Percentiles rank a stretch among this genome's conserved stretches.
phyloP scores from a whole-genome alignment of 2,797 vertebrate genomes.

The Enteromius paludinosus region DNA sequence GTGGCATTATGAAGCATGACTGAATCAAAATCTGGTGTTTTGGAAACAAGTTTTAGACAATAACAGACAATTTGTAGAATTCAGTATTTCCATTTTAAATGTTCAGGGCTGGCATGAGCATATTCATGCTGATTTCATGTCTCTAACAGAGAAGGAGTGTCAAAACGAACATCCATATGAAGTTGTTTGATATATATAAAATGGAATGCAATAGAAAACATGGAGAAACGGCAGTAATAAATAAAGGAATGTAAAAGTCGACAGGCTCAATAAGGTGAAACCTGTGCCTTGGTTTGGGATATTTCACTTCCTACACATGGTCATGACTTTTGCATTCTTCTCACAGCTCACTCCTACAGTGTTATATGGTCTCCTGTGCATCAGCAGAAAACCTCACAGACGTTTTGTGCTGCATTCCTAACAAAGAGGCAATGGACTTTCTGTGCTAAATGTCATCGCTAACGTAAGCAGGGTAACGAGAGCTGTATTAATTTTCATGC shows the following conservation, averaged over 20 bases:
- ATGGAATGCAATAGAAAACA: not conserved
- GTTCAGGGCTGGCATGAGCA: not conserved
- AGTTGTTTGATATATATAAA: not conserved
- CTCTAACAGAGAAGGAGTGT: not conserved
- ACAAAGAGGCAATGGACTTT: constrained; percentile 52
- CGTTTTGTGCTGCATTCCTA: constrained; percentile 48
- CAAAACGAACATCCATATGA: not conserved
- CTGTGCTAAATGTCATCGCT: constrained; percentile 55
- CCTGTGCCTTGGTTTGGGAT: constrained; percentile 38
- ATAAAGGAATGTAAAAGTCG: not conserved
- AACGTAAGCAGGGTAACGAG: constrained; percentile 55
- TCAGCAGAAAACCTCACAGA: constrained; percentile 53
- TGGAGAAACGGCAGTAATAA: not conserved
- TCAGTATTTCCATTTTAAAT: not conserved
- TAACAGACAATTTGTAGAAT: not conserved
- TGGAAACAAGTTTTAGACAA: constrained; percentile 19
- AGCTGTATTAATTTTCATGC: constrained; percentile 26
- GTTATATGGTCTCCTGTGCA: constrained; percentile 37
- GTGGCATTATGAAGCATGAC: constrained; percentile 51
- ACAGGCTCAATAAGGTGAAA: constrained; percentile 30
- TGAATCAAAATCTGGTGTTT: constrained; percentile 40
- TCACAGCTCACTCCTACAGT: constrained; percentile 38
- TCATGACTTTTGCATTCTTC: constrained; percentile 56
- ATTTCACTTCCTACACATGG: constrained; percentile 51
- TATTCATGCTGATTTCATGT: not conserved